phyloP scores from a whole-genome alignment of 2,797 vertebrate species.

The Lagodon rhomboides region DNA sequence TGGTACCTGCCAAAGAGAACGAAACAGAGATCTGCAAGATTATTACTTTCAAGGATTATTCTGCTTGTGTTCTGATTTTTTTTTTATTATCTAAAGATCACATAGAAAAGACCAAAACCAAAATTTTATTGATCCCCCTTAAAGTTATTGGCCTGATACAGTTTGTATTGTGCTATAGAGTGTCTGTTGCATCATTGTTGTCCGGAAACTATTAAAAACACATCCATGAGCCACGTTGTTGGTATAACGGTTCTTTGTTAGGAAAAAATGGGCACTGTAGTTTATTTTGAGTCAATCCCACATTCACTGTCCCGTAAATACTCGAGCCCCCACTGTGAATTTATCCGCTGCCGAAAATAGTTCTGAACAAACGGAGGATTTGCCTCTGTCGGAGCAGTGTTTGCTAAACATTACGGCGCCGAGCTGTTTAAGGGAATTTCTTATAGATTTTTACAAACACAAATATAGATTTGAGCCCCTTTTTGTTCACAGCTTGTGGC shows the following conservation, averaged over 20 bases:
- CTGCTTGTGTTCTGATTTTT: background rate
- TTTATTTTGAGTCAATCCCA: slow-evolving; percentile 2
- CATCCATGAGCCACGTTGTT: background rate
- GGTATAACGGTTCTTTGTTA: too few species aligned
- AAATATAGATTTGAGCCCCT: background rate
- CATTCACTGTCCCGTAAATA: background rate
- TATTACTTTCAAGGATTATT: too few species aligned
- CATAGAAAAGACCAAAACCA: background rate
- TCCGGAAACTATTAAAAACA: background rate
- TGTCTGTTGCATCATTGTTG: background rate
- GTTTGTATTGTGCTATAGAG: background rate
- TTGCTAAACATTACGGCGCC: background rate
- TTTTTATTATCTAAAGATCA: background rate
- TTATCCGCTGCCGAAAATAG: background rate
- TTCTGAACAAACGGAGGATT: background rate
- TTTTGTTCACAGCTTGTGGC: background rate
- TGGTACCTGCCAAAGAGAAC: too few species aligned
- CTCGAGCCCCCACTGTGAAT: background rate
- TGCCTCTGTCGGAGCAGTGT: background rate
- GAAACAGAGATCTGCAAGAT: too few species aligned
- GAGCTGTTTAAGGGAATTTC: background rate
- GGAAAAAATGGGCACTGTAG: background rate
- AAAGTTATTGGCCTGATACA: background rate
- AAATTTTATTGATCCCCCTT: background rate
- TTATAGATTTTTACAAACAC: background rate